phyloP scores from a whole-genome alignment of 2,888 invertebrate genomes.

The Pheosia gnoma region DNA sequence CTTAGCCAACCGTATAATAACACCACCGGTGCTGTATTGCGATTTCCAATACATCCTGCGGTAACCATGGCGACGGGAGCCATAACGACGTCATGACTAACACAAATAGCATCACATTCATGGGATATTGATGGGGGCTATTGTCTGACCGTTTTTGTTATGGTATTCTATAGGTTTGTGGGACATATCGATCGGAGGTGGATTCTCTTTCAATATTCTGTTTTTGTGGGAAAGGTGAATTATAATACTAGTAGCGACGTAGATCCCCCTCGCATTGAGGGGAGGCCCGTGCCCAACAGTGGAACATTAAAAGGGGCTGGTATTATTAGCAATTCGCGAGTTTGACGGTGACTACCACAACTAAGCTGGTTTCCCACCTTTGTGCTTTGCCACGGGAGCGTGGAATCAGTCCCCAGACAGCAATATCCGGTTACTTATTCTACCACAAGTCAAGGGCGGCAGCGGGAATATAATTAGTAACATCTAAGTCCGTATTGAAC shows the following conservation, averaged over 20 bases:
- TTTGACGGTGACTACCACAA: slow-evolving; percentile 40
- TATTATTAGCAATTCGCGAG: not conserved
- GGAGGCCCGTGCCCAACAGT: too few relatives aligned
- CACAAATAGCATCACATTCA: slow-evolving; percentile 16
- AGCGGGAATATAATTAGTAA: slow-evolving; percentile 19
- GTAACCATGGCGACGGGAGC: slow-evolving; percentile 33
- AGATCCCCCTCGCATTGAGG: too few relatives aligned
- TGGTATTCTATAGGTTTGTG: slow-evolving; percentile 5
- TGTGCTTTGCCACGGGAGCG: slow-evolving; percentile 63
- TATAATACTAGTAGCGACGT: too few relatives aligned
- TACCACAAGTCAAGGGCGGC: slow-evolving; percentile 28
- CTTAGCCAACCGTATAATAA: not conserved
- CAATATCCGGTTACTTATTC: slow-evolving; percentile 71
- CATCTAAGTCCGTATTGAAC: not conserved
- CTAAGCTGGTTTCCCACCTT: slow-evolving; percentile 66
- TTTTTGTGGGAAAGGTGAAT: too few relatives aligned
- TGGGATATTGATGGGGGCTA: slow-evolving; percentile 28
- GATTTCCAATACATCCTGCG: slow-evolving; percentile 14
- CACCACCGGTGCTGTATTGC: slow-evolving; percentile 20
- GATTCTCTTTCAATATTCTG: not conserved
- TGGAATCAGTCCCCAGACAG: slow-evolving; percentile 59
- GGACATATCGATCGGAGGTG: not conserved
- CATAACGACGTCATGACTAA: slow-evolving; percentile 13
- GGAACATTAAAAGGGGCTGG: too few relatives aligned
- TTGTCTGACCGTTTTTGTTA: slow-evolving; percentile 10